phyloP scores from a whole-genome alignment of 2,797 vertebrate species.

The Sebastes nivosus region DNA sequence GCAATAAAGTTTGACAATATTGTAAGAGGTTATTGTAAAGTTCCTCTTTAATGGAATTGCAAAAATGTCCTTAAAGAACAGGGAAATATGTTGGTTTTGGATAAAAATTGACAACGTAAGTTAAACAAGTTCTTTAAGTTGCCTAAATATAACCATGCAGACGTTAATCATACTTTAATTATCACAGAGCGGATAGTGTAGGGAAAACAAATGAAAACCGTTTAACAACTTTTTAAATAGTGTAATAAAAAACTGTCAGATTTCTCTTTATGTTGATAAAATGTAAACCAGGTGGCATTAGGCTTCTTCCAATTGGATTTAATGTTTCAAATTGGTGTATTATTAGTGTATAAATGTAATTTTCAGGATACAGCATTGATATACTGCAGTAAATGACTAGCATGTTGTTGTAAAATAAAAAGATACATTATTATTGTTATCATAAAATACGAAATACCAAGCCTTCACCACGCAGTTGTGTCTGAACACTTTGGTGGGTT shows the following conservation, averaged over 20 bases:
- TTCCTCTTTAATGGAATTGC: too few species aligned
- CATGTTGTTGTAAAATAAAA: not conserved
- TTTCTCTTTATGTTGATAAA: not conserved
- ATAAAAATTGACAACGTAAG: too few species aligned
- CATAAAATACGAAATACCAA: not conserved
- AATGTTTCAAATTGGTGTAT: not conserved
- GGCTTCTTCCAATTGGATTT: not conserved
- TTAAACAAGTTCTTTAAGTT: not conserved
- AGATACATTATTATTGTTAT: not conserved
- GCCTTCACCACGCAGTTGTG: not conserved
- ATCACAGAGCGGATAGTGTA: not conserved
- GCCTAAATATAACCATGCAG: not conserved
- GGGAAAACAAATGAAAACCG: constrained; percentile 1
- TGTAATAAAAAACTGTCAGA: not conserved
- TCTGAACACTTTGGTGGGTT: not conserved
- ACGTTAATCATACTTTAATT: not conserved
- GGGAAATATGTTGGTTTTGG: not conserved
- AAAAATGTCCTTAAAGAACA: too few species aligned
- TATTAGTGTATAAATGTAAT: not conserved
- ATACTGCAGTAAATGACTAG: not conserved
- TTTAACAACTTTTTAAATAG: not conserved
- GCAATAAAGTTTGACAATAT: not conserved
- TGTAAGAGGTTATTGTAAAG: too few species aligned
- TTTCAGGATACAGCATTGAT: not conserved
- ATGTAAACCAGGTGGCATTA: not conserved